Conservation (phyloP, 2,888 invertebrate genomes). For the Aphidius colemani region DNA sequence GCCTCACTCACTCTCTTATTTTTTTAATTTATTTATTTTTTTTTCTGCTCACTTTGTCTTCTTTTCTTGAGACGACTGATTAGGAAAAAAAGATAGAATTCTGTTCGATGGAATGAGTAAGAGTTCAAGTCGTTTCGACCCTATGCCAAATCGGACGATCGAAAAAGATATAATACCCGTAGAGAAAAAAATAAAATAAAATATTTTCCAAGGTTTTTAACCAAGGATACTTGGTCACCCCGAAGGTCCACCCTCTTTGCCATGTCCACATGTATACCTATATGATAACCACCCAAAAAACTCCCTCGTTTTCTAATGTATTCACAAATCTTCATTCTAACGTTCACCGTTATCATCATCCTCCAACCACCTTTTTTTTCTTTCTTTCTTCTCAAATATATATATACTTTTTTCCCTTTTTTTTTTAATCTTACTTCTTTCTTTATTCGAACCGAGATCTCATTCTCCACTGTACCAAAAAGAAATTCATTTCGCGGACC, state of each 20-base stretch:
- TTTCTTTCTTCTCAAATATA: constrained; percentile 29
- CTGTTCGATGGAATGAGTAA: constrained; percentile 24
- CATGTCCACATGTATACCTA: constrained; percentile 35
- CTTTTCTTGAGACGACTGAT: constrained; percentile 24
- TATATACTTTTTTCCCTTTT: no score
- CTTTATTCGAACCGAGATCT: not conserved
- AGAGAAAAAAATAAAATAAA: constrained; percentile 9
- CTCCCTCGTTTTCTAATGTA: constrained; percentile 51
- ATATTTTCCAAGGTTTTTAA: constrained; percentile 28
- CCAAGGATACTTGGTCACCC: constrained; percentile 36
- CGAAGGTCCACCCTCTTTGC: constrained; percentile 23
- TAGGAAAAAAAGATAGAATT: constrained; percentile 30
- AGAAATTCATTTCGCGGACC: constrained; percentile 59
- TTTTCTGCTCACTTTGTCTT: not conserved
- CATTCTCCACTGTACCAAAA: constrained; percentile 37
- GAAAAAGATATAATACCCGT: constrained; percentile 48
- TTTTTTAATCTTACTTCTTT: constrained; percentile 26
- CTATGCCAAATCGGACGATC: constrained; percentile 37
- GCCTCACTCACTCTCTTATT: constrained; percentile 15
- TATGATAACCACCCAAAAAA: constrained; percentile 22
- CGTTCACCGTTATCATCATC: constrained; percentile 56
- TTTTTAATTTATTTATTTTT: not conserved
- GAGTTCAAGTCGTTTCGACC: constrained; percentile 22
- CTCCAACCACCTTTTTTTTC: constrained; percentile 46
- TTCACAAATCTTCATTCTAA: constrained; percentile 59